These are phyloP conservation scores for Henricia sp. DNA, from an alignment of 53 echinoderm and acorn worm species.

Conservation along the genomic window DNA sequence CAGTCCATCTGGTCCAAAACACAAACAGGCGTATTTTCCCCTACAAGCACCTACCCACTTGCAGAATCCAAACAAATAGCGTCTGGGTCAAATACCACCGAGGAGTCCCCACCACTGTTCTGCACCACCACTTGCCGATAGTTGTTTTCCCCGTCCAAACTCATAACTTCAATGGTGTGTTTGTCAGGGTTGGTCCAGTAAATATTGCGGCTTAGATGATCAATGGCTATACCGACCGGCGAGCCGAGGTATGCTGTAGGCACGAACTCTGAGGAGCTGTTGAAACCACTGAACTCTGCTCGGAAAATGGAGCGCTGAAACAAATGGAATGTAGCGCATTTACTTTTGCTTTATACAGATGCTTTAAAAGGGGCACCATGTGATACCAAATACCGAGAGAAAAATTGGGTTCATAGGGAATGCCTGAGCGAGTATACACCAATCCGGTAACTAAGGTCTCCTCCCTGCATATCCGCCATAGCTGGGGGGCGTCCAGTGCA, in stretches of 20 bases:
- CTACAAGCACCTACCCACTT: slow-evolving; percentile 68
- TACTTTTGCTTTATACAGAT: too few relatives aligned
- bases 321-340: not conserved
- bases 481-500: too few relatives aligned
- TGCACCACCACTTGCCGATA: slow-evolving; percentile 57
- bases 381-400: too few relatives aligned
- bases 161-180: slow-evolving; percentile 82
- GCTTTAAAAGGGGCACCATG: too few relatives aligned
- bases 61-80: slow-evolving; percentile 75
- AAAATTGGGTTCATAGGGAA: too few relatives aligned
- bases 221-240: slow-evolving; percentile 67
- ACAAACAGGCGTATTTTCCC: too few relatives aligned
- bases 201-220: slow-evolving; percentile 73
- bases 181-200: slow-evolving; percentile 78
- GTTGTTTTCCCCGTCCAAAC: slow-evolving; percentile 63
- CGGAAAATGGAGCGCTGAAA: slow-evolving; percentile 43
- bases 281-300: slow-evolving; percentile 51
- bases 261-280: slow-evolving; percentile 30
- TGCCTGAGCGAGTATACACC: too few relatives aligned
- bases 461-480: too few relatives aligned
- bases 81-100: slow-evolving; percentile 56
- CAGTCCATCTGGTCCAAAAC: too few relatives aligned
- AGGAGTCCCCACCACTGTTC: slow-evolving; percentile 20
- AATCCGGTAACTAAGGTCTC: too few relatives aligned
- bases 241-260: slow-evolving; percentile 66